These are phyloP conservation scores for Diglossa brunneiventris DNA, from an alignment of 2,113 vertebrate genomes.

Conservation along the genomic window DNA sequence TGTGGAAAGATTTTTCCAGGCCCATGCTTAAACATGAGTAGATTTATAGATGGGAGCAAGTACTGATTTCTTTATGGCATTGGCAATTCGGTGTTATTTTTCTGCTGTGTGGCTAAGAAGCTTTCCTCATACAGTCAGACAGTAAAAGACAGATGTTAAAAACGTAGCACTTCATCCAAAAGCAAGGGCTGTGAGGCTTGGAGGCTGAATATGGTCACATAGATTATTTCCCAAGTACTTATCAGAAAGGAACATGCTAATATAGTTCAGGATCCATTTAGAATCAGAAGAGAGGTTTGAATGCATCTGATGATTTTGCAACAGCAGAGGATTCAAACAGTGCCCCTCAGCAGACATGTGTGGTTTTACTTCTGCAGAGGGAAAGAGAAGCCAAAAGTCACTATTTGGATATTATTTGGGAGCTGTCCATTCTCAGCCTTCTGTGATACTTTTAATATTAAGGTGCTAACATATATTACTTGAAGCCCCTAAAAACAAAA, in stretches of 20 bases:
- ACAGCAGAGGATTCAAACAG: not conserved
- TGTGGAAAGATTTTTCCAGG: not conserved
- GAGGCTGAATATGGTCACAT: not conserved
- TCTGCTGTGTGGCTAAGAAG: not conserved
- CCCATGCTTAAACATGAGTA: not conserved
- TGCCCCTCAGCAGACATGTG: not conserved
- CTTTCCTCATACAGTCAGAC: not conserved
- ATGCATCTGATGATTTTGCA: not conserved
- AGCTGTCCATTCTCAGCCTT: not conserved
- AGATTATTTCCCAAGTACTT: not conserved
- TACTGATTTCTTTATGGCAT: not conserved
- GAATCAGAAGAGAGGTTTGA: not conserved
- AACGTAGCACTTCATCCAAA: not conserved
- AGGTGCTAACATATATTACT: not conserved
- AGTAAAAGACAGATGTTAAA: not conserved
- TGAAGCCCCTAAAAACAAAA: not conserved
- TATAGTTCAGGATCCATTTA: not conserved
- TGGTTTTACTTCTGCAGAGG: not conserved
- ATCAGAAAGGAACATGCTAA: not conserved
- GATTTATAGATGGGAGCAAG: not conserved
- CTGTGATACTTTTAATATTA: not conserved
- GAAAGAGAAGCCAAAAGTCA: not conserved
- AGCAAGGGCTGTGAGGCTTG: not conserved
- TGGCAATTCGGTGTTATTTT: not conserved
- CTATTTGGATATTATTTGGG: not conserved